Evolutionary conservation across 92 coral and sea anemone genomes (phyloP), one percentile per base, ranked within the genome.

Genomic region (Parazoanthus atlanticus): DNA sequence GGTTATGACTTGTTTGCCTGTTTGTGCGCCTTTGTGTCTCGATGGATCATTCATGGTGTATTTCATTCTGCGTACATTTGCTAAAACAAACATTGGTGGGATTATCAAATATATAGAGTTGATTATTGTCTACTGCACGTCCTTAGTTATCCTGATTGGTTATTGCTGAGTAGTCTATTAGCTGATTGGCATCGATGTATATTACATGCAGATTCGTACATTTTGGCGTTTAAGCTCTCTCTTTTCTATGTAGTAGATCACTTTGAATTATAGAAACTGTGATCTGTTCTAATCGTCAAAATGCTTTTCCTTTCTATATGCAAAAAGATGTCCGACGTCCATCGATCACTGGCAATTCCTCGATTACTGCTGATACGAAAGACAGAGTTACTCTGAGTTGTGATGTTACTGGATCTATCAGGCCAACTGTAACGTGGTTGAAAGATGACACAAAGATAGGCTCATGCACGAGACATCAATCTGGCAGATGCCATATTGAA

Each of bases 401-500:
- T 64, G 69, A 78, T 46, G 91, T 90, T 43, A 86, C 78, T 13
- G 98, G 98, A 8, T 93, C 98, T 65, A 96, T 94, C 9, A 61
- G 47, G 34, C 98, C 98, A 10, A 89, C 76, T 12, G 85, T 95
- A 52, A 83, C 79, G 46, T 92, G 96, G 93, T 67, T 67, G 78
- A 90, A 79, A 43, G 85, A 89, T 41, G 83, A 41, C 13, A 61
- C 15, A 43, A 26, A 49, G 40, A 33, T 91, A 23, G 93, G 90
- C n/a, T 64, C 71, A 25, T 95, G 98, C 79, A 84, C 56, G 0
- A 93, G 93, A 23, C 84, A 67, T 26, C 90, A 89, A 47, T 6
- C 29, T n/a, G 82, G 90, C 25, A 93, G 93, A 56, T 80, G 16
- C 5, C 16, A n/a, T 0, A 66, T 79, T 29, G 41, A 17, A 49